Conservation (phyloP, 2,888 invertebrate genomes). For the Conops quadrifasciatus region DNA sequence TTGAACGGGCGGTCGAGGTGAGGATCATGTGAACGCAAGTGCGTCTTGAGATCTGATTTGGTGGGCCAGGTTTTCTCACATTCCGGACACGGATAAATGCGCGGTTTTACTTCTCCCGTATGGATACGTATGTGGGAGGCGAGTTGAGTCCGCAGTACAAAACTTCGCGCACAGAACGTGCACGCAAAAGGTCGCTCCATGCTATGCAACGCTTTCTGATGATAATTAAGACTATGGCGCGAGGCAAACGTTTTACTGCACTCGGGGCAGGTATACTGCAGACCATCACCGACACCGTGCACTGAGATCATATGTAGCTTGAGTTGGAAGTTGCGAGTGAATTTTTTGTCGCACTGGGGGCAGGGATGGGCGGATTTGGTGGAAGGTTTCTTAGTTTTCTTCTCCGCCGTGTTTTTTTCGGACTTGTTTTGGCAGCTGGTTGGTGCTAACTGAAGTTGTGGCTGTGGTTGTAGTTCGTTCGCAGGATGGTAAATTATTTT, state of each 20-base stretch:
- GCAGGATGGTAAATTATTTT: neutral
- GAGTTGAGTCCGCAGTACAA: slow-evolving; percentile 56
- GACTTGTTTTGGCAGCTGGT: neutral
- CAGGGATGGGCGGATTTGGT: slow-evolving; percentile 50
- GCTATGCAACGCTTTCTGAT: slow-evolving; percentile 54
- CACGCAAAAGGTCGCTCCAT: slow-evolving; percentile 54
- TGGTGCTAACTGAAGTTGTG: neutral
- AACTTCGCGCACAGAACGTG: slow-evolving; percentile 50
- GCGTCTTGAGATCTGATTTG: slow-evolving; percentile 57
- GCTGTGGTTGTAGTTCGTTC: neutral
- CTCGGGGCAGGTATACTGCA: slow-evolving; percentile 52
- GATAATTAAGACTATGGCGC: slow-evolving; percentile 56
- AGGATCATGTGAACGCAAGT: slow-evolving; percentile 56
- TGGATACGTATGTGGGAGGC: slow-evolving; percentile 56
- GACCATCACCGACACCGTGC: slow-evolving; percentile 54
- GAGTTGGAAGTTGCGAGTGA: slow-evolving; percentile 57
- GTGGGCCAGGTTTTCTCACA: slow-evolving; percentile 58
- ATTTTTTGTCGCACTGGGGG: slow-evolving; percentile 55
- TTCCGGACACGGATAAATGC: slow-evolving; percentile 51
- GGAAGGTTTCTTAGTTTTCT: neutral
- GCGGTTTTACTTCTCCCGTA: slow-evolving; percentile 55
- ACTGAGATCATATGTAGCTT: slow-evolving; percentile 55
- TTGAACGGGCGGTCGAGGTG: slow-evolving; percentile 54
- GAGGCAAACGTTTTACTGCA: slow-evolving; percentile 56
- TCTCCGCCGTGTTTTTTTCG: neutral